Evolutionary conservation across 2,888 invertebrate species (phyloP), one percentile per base, ranked within the genome.

Genomic region (Petrolisthes cinctipes): DNA sequence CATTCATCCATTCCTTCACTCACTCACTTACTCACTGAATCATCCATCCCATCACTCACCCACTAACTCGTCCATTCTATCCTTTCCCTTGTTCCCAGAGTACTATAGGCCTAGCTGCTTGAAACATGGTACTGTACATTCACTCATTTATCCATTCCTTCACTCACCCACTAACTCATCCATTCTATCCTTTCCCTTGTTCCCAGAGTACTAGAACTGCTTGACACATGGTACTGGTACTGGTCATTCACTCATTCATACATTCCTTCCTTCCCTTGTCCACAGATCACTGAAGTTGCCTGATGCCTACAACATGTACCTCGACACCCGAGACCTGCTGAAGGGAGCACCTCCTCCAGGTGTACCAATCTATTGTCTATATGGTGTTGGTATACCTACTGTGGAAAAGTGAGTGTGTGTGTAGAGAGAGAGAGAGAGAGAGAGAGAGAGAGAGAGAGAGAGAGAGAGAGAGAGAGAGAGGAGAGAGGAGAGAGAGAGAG

Each of bases 231-330:
- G 37, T 37, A 37, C 1, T 37, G n/a, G n/a, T n/a, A n/a, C n/a
- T n/a, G n/a, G n/a, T n/a, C n/a, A n/a, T n/a, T n/a, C n/a, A n/a
- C n/a, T n/a, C n/a, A n/a, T n/a, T n/a, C n/a, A n/a, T n/a, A n/a
- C n/a, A n/a, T n/a, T n/a, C n/a, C n/a, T n/a, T n/a, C n/a, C 37
- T 37, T 37, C 37, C 37, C 37, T 37, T 79, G n/a, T 73, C 73
- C 56, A 92, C 92, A 95, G 96, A 82, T 97, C 97, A 92, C 95
- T 98, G 92, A 95, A 96, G 91, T 95, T 96, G 92, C 94, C 95
- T n/a, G 94, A 95, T 91, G 98, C 97, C 53, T 97, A 97, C 96
- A 96, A 98, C 93, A 98, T 98, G 96, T 95, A 95, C 90, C 95
- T 96, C 92, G 97, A 97, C 93, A 96, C 96, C 9, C 94, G 95